Base-by-base conservation (phyloP, 2,113 vertebrate genomes). In the Scytalopus superciliaris region DNA sequence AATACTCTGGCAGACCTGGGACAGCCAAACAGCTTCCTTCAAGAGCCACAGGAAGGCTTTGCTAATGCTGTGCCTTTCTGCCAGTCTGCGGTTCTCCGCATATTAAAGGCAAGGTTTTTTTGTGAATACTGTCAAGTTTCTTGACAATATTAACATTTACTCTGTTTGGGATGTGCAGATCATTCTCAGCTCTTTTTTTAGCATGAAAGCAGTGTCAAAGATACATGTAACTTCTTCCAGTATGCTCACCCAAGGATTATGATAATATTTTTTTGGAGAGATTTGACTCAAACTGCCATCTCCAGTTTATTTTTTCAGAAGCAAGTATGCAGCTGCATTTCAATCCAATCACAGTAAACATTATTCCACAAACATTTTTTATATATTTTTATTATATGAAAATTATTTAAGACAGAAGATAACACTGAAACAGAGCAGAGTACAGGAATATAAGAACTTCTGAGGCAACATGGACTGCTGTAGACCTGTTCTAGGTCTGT, bases 331-430 rank as follows among this genome's bases (percentile, higher is more conserved):
- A 89, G 69, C 68, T 96, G 63, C 53, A 83, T 95, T 84, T 96
- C 83, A 87, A 90, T 92, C 77, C 59, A 74, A 40, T 89, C 77
- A 63, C 49, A 73, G 73, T 66, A 94, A 95, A 95, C 81, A 47
- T 68, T 59, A 57, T 83, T 82, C 45, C 21, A 75, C 2, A 44
- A 96, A 95, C 68, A n/a, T n/a, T n/a, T n/a, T n/a, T n/a, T n/a
- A n/a, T n/a, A n/a, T n/a, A n/a, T n/a, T n/a, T n/a, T n/a, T n/a
- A n/a, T n/a, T n/a, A n/a, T n/a, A n/a, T n/a, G n/a, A n/a, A n/a
- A 75, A 75, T 83, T 95, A 70, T 57, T 97, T 67, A 92, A 87
- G 67, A 62, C 14, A 19, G 57, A 91, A 52, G 49, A 91, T 69
- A 91, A 45, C 59, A 50, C 24, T 63, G 60, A 74, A 78, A 73